Conservation (phyloP, 2,888 invertebrate genomes). For the Linnaemya vulpina region DNA sequence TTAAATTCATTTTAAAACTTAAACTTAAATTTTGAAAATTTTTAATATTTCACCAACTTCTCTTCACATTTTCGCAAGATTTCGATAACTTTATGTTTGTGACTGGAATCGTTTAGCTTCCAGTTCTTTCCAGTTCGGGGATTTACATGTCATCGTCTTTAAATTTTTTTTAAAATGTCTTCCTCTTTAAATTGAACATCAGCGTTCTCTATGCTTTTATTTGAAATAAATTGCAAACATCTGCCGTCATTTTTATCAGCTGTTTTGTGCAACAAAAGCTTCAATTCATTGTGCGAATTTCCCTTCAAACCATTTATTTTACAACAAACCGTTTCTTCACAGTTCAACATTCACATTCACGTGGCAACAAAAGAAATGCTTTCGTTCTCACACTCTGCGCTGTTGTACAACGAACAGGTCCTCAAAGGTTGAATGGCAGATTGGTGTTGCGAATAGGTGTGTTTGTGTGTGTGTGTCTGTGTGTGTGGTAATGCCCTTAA, state of each 20-base stretch:
- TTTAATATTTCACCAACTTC: too few species aligned
- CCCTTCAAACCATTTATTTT: constrained; percentile 28
- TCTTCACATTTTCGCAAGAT: too few species aligned
- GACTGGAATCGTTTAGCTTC: not conserved
- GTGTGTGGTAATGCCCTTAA: constrained; percentile 8
- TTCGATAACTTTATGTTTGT: too few species aligned
- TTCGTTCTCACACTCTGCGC: not conserved
- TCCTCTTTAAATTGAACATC: not conserved
- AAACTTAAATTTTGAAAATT: too few species aligned
- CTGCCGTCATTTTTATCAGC: constrained; percentile 20
- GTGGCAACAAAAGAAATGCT: not conserved
- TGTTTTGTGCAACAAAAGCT: constrained; percentile 6
- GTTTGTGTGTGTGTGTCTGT: not conserved
- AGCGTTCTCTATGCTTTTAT: not conserved
- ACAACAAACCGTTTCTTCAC: constrained; percentile 27
- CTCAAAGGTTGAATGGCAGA: not conserved
- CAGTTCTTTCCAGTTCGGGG: not conserved
- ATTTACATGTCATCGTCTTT: not conserved
- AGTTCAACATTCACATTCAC: constrained; percentile 41
- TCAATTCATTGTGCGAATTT: constrained; percentile 2
- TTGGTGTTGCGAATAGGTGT: too few species aligned
- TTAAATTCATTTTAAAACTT: too few species aligned
- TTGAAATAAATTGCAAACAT: constrained; percentile 13
- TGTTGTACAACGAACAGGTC: not conserved
- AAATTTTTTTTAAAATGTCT: not conserved